Evolutionary conservation across 2,888 invertebrate species (phyloP).

Genomic region (Dynastes maya): DNA sequence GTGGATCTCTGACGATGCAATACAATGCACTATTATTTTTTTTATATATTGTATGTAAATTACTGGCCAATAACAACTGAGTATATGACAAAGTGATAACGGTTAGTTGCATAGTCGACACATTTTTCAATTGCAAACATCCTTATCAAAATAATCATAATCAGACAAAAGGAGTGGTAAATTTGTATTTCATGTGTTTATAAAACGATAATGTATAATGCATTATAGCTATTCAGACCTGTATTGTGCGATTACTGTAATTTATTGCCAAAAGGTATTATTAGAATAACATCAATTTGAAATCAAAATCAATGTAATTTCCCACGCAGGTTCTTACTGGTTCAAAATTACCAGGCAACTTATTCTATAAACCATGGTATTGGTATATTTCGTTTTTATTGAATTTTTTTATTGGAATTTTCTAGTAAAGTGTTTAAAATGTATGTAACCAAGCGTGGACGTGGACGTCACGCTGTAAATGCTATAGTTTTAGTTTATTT

Average conservation of each 20-base stretch:
- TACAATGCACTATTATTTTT: slow-evolving; percentile 45
- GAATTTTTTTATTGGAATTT: too few relatives aligned
- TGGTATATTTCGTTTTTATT: too few relatives aligned
- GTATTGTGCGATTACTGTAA: neutral
- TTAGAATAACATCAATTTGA: too few relatives aligned
- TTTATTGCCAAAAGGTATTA: too few relatives aligned
- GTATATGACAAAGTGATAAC: slow-evolving; percentile 37
- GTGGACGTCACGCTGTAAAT: too few relatives aligned
- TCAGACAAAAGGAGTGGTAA: slow-evolving; percentile 31
- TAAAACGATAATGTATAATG: neutral
- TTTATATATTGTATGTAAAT: slow-evolving; percentile 47
- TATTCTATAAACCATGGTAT: too few relatives aligned
- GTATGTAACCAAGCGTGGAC: too few relatives aligned
- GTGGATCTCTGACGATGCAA: slow-evolving; percentile 42
- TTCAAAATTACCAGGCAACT: too few relatives aligned
- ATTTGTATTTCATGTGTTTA: slow-evolving; percentile 2
- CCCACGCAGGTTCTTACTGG: too few relatives aligned
- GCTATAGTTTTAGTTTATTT: too few relatives aligned
- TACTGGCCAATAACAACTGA: slow-evolving; percentile 32
- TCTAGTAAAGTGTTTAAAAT: too few relatives aligned
- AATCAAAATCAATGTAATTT: too few relatives aligned
- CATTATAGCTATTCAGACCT: neutral
- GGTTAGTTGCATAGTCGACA: slow-evolving; percentile 38
- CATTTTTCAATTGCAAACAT: slow-evolving; percentile 31
- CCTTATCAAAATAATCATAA: slow-evolving; percentile 45